Percentiles rank a stretch among this genome's conserved stretches.
Evolutionary conservation across 2,888 invertebrate species (phyloP).

Genomic region (Cynaeus angustus): DNA sequence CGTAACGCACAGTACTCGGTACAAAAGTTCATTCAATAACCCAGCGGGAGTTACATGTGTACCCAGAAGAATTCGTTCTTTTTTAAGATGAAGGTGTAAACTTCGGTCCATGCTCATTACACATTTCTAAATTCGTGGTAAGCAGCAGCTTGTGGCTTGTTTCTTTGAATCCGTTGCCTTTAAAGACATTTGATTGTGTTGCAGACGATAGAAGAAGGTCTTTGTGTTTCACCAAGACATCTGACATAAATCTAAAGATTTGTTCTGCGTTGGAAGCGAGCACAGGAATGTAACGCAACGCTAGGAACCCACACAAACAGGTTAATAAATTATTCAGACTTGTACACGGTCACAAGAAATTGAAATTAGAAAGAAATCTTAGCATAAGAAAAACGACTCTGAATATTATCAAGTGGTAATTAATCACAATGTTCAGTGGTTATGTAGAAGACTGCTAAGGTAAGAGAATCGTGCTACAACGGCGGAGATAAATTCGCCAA

Average conservation of each 20-base stretch:
- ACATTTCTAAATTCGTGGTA: too few species aligned
- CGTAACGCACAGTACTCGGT: not conserved
- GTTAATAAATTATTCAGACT: constrained; percentile 60
- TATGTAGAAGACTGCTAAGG: constrained; percentile 1
- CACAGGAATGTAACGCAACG: constrained; percentile 61
- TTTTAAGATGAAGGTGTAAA: too few species aligned
- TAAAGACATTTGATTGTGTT: not conserved
- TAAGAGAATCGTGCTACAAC: not conserved
- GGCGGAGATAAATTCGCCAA: not conserved
- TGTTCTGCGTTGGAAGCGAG: constrained; percentile 60
- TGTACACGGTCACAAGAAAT: constrained; percentile 37
- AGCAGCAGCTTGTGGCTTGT: too few species aligned
- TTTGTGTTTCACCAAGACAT: constrained; percentile 49
- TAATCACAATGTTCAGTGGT: constrained; percentile 10
- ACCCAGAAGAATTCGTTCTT: not conserved
- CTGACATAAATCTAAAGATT: constrained; percentile 52
- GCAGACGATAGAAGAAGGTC: constrained; percentile 42
- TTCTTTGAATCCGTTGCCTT: too few species aligned
- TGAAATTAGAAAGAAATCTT: constrained; percentile 47
- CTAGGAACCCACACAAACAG: constrained; percentile 64
- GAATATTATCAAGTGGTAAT: constrained; percentile 28
- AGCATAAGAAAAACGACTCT: constrained; percentile 21
- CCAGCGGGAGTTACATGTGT: not conserved
- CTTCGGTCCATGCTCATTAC: too few species aligned
- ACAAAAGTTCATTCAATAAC: not conserved